Conservation (phyloP, 2,113 vertebrate genomes). For the Athene cunicularia region DNA sequence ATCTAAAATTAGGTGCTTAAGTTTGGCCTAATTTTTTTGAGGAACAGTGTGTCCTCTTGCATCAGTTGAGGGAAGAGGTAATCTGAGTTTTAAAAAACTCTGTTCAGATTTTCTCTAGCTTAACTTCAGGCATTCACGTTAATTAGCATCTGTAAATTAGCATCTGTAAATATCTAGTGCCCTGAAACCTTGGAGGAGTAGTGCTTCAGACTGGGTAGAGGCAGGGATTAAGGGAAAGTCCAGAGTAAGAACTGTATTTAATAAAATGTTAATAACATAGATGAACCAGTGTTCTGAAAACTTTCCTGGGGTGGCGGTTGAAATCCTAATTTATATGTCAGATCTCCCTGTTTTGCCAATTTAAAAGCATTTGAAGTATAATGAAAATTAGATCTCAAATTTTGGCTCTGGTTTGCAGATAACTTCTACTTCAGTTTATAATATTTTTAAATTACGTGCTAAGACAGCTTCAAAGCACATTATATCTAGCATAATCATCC, state of each 20-base stretch:
- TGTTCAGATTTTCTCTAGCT: neutral
- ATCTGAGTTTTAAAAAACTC: neutral
- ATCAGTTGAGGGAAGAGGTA: neutral
- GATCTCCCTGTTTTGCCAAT: neutral
- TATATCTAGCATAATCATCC: neutral
- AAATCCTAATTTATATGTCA: neutral
- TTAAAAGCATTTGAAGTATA: neutral
- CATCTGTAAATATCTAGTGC: neutral
- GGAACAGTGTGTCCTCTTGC: neutral
- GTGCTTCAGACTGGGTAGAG: neutral
- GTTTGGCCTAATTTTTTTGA: constrained; percentile 28
- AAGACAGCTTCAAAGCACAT: neutral
- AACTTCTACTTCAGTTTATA: neutral
- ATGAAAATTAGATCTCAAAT: neutral
- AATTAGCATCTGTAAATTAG: no score
- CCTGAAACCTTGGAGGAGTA: neutral
- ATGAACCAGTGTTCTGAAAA: neutral
- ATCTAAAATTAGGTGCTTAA: constrained; percentile 30
- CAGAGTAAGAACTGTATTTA: neutral
- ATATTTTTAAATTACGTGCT: neutral
- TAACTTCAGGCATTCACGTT: neutral
- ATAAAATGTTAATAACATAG: neutral
- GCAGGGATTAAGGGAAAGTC: neutral
- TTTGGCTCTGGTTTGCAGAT: neutral
- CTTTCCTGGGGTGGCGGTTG: neutral